A percentile compares a stretch with the other conserved stretches of the same genome.
phyloP scores from a whole-genome alignment of 2,888 invertebrate species.

The Serripes groenlandicus region DNA sequence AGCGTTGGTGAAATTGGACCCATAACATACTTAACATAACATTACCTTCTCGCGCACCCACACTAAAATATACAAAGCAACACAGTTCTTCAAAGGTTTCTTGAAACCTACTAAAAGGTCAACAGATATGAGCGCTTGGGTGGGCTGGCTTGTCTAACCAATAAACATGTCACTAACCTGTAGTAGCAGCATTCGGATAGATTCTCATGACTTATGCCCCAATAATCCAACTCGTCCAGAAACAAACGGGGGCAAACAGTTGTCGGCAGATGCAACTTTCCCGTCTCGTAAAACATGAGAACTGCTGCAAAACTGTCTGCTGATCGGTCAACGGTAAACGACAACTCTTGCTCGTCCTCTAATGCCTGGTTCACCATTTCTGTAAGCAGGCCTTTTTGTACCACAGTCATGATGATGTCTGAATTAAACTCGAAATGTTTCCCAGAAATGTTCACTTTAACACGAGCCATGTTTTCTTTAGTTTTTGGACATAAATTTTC shows the following conservation, averaged over 20 bases:
- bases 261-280: not conserved
- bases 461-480: not conserved
- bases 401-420: not conserved
- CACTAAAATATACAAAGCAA: too few relatives aligned
- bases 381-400: not conserved
- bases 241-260: not conserved
- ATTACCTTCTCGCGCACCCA: too few relatives aligned
- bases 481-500: too few relatives aligned
- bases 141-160: too few relatives aligned
- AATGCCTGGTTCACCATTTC: not conserved
- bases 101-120: too few relatives aligned
- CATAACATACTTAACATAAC: too few relatives aligned
- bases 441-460: not conserved
- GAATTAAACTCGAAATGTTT: constrained; percentile 14
- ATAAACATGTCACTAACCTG: not conserved
- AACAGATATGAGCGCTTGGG: too few relatives aligned
- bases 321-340: not conserved
- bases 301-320: not conserved
- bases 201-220: not conserved
- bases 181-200: not conserved
- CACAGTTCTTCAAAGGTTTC: too few relatives aligned
- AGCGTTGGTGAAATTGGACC: too few relatives aligned
- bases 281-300: constrained; percentile 3
- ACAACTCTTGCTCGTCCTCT: not conserved
- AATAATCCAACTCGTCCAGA: not conserved